Percentiles rank a stretch among this genome's conserved stretches.
phyloP scores from a whole-genome alignment of 1,140 invertebrate genomes.

The Alviniconcha marisindica region DNA sequence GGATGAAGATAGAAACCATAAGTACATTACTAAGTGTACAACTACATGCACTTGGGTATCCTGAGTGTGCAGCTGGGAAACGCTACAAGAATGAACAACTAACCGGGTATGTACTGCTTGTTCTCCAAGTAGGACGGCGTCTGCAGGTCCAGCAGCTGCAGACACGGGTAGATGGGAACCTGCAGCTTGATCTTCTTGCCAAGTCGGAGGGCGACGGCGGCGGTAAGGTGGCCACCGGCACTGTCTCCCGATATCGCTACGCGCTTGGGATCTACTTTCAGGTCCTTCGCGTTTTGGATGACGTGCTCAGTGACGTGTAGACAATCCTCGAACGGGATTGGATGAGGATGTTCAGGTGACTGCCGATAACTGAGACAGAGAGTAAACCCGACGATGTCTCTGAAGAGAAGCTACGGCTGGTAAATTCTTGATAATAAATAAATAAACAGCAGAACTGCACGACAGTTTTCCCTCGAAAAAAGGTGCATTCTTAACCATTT shows the following conservation, averaged over 20 bases:
- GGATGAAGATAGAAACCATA: too few species aligned
- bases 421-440: too few species aligned
- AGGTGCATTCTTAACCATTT: too few species aligned
- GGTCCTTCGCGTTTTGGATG: conserved; percentile 50
- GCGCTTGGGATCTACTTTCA: conserved; percentile 52
- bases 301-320: conserved; percentile 58
- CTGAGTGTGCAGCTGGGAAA: too few species aligned
- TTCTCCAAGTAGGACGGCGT: conserved; percentile 69
- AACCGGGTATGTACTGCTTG: conserved; percentile 55
- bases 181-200: conserved; percentile 51
- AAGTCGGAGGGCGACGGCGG: conserved; percentile 63
- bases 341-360: conserved; percentile 59
- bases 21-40: too few species aligned
- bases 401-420: too few species aligned
- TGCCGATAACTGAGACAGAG: conserved; percentile 53
- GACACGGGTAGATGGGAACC: conserved; percentile 67
- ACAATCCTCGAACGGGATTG: conserved; percentile 59
- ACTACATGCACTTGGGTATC: too few species aligned
- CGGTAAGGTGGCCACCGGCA: conserved; percentile 67
- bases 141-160: conserved; percentile 66
- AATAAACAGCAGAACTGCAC: too few species aligned
- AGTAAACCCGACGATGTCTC: too few species aligned
- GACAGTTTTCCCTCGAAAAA: too few species aligned
- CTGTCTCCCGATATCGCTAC: conserved; percentile 65
- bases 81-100: too few species aligned